Evolutionary conservation across 2,113 vertebrate genomes (phyloP), one percentile per base, ranked within the genome.

Genomic region (Castor canadensis): DNA sequence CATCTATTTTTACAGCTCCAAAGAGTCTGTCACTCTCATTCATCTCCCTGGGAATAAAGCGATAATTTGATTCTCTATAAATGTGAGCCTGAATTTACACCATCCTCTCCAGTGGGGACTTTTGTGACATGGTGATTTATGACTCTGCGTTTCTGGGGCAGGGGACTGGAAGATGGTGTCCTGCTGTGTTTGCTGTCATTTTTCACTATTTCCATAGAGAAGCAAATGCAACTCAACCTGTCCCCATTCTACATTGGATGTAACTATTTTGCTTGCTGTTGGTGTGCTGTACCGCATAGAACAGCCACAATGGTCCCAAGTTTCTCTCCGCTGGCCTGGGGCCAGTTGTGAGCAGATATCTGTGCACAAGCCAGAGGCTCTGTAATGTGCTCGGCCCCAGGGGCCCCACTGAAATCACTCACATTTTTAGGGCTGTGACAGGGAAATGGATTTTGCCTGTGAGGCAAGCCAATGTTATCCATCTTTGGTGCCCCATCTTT

Each of bases 11-110:
- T 90, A 97, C 96, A 92, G 93, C 93, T 96, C 58, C 71, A 40
- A 66, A 98, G 97, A 95, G 72, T 96, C 96, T 97, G 96, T 95
- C 92, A 93, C 86, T 97, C 89, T 82, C 95, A 89, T 10, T 93
- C 49, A n/a, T 94, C 96, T 96, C 92, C 58, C 35, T 58, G 87
- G 97, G 80, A 95, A 89, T 85, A 96, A 95, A 96, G 98, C 97
- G 0, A 45, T 94, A n/a, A 87, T 97, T 96, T 95, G 96, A 87
- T 93, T 72, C 88, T 72, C 93, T 97, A 16, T 95, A 85, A 92
- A 7, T 43, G 91, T 88, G 93, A 97, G 93, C 82, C 24, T 54
- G 92, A 54, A 91, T 82, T 97, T 92, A 94, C 52, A 90, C 88
- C 91, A 49, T 38, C 94, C 93, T 95, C 93, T 93, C 87, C 93